phyloP scores from a whole-genome alignment of 2,797 vertebrate species.

The Bovichtus variegatus region DNA sequence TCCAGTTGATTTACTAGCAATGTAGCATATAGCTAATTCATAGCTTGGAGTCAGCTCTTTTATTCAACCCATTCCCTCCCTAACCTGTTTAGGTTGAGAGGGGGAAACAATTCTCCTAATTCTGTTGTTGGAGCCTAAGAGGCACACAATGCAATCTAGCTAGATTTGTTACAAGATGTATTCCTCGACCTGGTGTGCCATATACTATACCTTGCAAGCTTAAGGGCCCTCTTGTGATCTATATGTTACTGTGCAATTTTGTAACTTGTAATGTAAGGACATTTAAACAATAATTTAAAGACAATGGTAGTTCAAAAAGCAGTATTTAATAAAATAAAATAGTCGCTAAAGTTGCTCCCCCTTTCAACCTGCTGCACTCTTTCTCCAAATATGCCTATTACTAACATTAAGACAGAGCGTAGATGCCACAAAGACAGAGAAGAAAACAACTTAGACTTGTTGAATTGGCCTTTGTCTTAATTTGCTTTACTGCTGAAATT shows the following conservation, averaged over 20 bases:
- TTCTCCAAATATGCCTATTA: background rate
- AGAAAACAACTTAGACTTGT: background rate
- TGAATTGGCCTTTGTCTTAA: background rate
- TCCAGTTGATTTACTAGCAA: background rate
- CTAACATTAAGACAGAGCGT: background rate
- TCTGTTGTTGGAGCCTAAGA: background rate
- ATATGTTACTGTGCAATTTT: constrained; percentile 8
- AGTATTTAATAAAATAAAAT: background rate
- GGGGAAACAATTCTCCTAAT: background rate
- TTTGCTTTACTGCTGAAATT: background rate
- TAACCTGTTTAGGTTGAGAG: background rate
- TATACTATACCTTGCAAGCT: background rate
- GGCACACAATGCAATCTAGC: background rate
- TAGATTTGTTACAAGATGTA: background rate
- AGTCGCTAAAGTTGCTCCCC: background rate
- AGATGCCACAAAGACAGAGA: background rate
- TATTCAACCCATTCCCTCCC: background rate
- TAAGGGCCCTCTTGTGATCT: background rate
- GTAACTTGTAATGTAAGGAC: constrained; percentile 18
- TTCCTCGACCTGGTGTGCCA: background rate
- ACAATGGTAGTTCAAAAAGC: background rate
- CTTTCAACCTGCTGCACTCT: background rate
- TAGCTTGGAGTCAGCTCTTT: background rate
- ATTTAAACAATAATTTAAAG: constrained; percentile 41
- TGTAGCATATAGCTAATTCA: background rate